Evolutionary conservation across 2,797 vertebrate genomes (phyloP), one percentile per base, ranked within the genome.

Genomic region (Thamnophis elegans): DNA sequence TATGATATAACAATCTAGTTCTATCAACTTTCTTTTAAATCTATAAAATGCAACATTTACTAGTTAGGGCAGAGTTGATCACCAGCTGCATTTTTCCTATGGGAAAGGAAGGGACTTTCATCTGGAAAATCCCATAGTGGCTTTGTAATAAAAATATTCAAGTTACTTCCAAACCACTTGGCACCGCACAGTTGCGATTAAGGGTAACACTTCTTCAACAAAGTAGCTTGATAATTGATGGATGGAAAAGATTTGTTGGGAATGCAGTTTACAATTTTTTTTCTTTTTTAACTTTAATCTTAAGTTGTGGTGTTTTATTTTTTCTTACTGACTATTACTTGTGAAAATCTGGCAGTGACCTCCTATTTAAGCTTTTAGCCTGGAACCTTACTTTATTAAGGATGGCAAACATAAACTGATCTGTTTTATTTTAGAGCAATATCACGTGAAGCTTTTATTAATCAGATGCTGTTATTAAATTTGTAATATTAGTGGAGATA

Each of bases 221-320:
- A 89, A 73, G 85, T 53, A 88, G 94, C 62, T 94, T 91, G 94
- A 65, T 12, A 82, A 73, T 47, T 90, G 88, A 94, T 47, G 92
- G 92, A 90, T 94, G 73, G 92, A 62, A 95, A 95, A 32, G 54
- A 82, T 68, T 62, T 95, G 91, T 87, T 95, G 91, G 73, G 62
- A 93, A 94, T 55, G 93, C 26, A 93, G 86, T 94, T 96, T 95
- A 59, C 89, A 85, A 53, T 86, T 95, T 91, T 93, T 42, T 93
- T 93, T 92, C 95, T 62, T 65, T 65, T 65, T n/a, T 1, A 95
- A 92, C 1, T 94, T 95, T 95, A 93, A 93, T 93, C 92, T 92
- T 93, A 94, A 95, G 94, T 95, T 95, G 94, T 95, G 93, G 91
- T 93, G 90, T 55, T 96, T 96, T 85, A 94, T 95, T 94, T 96